Evolutionary conservation across 2,888 invertebrate species (phyloP), one percentile per base, ranked within the genome.

Genomic region (Erebia epiphron): DNA sequence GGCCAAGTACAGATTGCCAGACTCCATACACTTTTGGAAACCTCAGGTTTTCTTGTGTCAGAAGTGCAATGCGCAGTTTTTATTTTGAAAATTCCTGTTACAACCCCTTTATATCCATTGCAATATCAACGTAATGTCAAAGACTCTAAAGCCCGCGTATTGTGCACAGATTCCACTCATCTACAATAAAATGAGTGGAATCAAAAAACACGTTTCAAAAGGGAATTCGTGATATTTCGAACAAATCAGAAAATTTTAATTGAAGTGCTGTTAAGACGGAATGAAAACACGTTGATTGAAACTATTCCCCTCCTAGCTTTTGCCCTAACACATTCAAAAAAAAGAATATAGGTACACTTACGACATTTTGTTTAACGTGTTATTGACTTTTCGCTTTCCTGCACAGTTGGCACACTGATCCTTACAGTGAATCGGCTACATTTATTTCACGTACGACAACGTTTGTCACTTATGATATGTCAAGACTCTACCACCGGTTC

Each of bases 241-340:
- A 67, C 63, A 69, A 73, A 73, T 58, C 67, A 58, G 70, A 68
- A 68, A 68, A 66, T 67, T 71, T 69, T 73, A 73, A 73, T 73
- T 73, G 73, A 67, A 73, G 71, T 56, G 66, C 63, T 56, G 67
- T 64, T 64, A 69, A 69, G 71, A 68, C 49, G 62, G 67, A 64
- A 67, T 71, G 60, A 64, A 73, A 73, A 69, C 64, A 71, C 64
- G 71, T 61, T 65, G 73, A 73, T 73, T 71, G 71, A 71, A 71
- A 71, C 73, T 73, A 63, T 35, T 71, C 68, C 71, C 71, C 73
- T 65, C 46, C 69, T 49, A 13, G 21, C 62, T 9, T 21, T 62
- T 18, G 62, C 49, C 62, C 49, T 49, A 49, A 62, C 49, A 10
- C 62, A 62, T 62, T 62, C 62, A 21, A 49, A 21, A 8, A n/a